phyloP scores from a whole-genome alignment of 2,797 vertebrate species.

The Austrolebias charrua region DNA sequence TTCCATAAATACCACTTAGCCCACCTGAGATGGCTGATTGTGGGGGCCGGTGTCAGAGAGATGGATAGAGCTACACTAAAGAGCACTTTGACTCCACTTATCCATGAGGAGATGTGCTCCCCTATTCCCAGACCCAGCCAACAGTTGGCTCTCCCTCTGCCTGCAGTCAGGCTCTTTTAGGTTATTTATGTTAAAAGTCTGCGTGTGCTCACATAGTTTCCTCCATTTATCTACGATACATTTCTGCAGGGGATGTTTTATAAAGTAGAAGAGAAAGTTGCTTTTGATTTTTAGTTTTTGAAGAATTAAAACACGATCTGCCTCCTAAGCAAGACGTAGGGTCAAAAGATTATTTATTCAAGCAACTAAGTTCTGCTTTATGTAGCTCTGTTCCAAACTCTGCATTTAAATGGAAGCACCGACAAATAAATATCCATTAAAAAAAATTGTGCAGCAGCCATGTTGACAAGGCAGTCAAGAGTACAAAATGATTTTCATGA shows the following conservation, averaged over 20 bases:
- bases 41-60: conserved; percentile 64
- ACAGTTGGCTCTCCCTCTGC: conserved; percentile 23
- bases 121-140: conserved; percentile 45
- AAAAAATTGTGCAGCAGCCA: too few relatives aligned
- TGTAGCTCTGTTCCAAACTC: too few relatives aligned
- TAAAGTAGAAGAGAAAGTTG: too few relatives aligned
- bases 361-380: too few relatives aligned
- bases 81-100: conserved; percentile 65
- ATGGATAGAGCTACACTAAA: conserved; percentile 70
- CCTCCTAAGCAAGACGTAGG: too few relatives aligned
- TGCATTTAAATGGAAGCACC: too few relatives aligned
- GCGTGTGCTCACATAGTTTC: neutral
- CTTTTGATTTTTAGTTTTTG: too few relatives aligned
- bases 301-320: too few relatives aligned
- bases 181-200: neutral
- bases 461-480: too few relatives aligned
- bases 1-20: conserved; percentile 70
- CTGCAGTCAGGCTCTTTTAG: conserved; percentile 9
- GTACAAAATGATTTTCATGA: too few relatives aligned
- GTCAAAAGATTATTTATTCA: too few relatives aligned
- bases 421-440: too few relatives aligned
- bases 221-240: neutral
- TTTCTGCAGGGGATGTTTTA: neutral
- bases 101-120: conserved; percentile 58
- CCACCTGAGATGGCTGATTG: conserved; percentile 65